Evolutionary conservation across 2,797 vertebrate species (phyloP).

Genomic region (Onychomys torridus): DNA sequence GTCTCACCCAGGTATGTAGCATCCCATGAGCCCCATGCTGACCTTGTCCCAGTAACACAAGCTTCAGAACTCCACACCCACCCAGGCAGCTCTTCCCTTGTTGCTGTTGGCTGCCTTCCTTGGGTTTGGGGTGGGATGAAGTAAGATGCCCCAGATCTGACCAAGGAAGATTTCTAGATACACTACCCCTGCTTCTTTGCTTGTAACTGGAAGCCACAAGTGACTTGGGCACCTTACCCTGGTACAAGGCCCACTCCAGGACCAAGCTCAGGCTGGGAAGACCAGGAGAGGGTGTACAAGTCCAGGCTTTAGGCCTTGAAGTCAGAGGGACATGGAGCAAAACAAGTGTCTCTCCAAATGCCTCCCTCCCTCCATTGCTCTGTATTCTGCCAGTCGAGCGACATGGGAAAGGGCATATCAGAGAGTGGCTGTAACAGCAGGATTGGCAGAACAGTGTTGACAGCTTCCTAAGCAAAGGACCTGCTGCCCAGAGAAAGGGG

Average conservation of each 20-base stretch:
- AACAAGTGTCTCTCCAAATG: background rate
- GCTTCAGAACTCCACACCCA: background rate
- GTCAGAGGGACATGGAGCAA: background rate
- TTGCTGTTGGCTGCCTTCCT: too few relatives aligned
- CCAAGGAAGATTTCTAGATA: background rate
- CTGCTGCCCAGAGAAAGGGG: too few relatives aligned
- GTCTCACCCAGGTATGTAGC: slow-evolving; percentile 89
- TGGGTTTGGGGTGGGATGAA: rapidly evolving
- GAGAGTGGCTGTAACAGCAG: too few relatives aligned
- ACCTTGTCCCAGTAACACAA: background rate
- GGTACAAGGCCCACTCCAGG: background rate
- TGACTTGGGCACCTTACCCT: background rate
- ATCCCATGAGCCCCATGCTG: rapidly evolving
- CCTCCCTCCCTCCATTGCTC: background rate
- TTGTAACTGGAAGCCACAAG: background rate
- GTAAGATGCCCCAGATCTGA: background rate
- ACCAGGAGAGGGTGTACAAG: too few relatives aligned
- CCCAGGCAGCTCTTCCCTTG: background rate
- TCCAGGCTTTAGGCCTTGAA: background rate
- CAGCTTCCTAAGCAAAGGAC: background rate
- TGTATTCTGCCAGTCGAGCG: background rate
- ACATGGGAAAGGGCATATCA: background rate
- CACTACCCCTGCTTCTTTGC: background rate
- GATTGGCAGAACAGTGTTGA: background rate
- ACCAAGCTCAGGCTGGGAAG: background rate